phyloP scores from a whole-genome alignment of 2,113 vertebrate species.

The Crotophaga sulcirostris region DNA sequence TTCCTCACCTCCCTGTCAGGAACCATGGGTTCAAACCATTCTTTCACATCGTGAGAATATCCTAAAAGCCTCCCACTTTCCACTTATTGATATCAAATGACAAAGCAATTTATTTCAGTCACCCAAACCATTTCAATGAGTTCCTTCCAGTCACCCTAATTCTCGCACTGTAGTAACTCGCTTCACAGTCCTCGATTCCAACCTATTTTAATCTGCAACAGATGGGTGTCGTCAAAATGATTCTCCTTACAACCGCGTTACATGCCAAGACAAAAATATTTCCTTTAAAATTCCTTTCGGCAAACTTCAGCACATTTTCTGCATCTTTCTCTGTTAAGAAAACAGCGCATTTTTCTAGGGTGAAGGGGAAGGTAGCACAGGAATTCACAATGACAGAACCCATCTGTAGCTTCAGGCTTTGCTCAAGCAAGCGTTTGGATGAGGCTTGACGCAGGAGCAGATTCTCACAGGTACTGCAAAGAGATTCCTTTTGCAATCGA shows the following conservation, averaged over 20 bases:
- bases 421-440: neutral
- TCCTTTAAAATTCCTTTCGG: constrained; percentile 41
- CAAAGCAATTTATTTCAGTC: neutral
- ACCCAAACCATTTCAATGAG: neutral
- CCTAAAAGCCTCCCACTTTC: neutral
- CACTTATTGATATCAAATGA: neutral
- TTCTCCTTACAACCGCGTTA: constrained; percentile 2
- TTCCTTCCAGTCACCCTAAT: neutral
- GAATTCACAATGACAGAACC: neutral
- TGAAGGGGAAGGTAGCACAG: neutral
- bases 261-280: constrained; percentile 46
- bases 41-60: neutral
- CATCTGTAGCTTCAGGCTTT: neutral
- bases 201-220: constrained; percentile 49
- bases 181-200: neutral
- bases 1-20: neutral
- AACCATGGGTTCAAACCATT: neutral
- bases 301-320: constrained; percentile 5
- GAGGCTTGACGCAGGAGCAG: neutral
- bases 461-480: neutral
- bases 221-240: constrained; percentile 40
- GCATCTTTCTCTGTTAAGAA: neutral
- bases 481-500: neutral
- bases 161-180: neutral
- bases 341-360: neutral